Evolutionary conservation across 2,888 invertebrate species (phyloP).

Genomic region (Chironomus tentans): DNA sequence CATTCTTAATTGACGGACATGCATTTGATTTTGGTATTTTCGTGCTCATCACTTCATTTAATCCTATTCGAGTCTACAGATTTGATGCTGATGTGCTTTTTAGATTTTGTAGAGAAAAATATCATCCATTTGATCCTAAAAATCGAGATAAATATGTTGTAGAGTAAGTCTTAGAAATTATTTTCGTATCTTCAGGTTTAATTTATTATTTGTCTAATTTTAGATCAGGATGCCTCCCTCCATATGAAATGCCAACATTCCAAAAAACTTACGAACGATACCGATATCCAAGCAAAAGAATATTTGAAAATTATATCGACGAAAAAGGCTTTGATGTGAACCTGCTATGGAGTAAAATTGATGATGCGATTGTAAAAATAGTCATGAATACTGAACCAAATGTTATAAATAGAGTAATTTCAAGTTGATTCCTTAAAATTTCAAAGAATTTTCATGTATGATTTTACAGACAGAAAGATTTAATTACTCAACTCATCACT

Average conservation of each 20-base stretch:
- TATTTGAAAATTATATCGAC: conserved; percentile 60
- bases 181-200: no score
- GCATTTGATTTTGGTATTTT: background rate
- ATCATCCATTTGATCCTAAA: conserved; percentile 71
- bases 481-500: conserved; percentile 35
- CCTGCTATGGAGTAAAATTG: background rate
- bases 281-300: conserved; percentile 69
- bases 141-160: conserved; percentile 78
- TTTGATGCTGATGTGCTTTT: background rate
- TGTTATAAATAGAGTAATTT: background rate
- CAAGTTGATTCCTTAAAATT: background rate
- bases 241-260: conserved; percentile 79
- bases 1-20: background rate
- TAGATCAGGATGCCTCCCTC: conserved; percentile 78
- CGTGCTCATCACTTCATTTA: background rate
- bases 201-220: no score
- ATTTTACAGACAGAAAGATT: background rate
- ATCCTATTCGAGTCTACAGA: background rate
- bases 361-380: background rate
- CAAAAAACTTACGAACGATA: conserved; percentile 54
- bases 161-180: no score
- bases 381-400: background rate
- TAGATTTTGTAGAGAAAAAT: conserved; percentile 66
- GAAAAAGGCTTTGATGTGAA: conserved; percentile 32
- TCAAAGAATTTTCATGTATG: background rate